These are phyloP conservation scores for Callorhinus ursinus DNA, from an alignment of 2,113 vertebrate genomes.

Conservation along the genomic window DNA sequence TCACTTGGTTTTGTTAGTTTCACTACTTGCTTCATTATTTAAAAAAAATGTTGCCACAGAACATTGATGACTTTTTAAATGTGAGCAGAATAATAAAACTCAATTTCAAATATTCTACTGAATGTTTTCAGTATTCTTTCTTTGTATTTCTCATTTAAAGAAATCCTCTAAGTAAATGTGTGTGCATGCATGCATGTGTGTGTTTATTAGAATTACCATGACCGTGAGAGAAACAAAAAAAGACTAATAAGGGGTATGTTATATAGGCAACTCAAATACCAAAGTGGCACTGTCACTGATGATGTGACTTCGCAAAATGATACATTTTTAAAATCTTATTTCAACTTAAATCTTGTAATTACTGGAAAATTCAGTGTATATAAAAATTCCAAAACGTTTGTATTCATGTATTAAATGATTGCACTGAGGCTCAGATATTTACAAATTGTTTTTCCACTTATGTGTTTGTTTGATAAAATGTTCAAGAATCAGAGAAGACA, in stretches of 20 bases:
- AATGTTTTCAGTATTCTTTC: not conserved
- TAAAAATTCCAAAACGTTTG: not conserved
- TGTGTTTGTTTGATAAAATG: not conserved
- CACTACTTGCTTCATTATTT: not conserved
- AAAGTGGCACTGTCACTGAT: not conserved
- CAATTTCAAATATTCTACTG: not conserved
- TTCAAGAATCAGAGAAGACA: not conserved
- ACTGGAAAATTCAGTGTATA: not conserved
- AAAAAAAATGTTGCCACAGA: not conserved
- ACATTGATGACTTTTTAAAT: not conserved
- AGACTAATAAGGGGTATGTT: not conserved
- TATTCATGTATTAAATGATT: not conserved
- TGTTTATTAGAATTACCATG: not conserved
- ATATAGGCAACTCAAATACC: not conserved
- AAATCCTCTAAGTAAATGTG: not conserved
- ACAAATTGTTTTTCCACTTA: not conserved
- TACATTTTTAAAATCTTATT: not conserved
- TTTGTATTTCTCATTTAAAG: not conserved
- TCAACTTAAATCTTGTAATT: not conserved
- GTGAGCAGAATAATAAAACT: not conserved
- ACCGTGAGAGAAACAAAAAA: not conserved
- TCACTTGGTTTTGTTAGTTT: constrained; percentile 13
- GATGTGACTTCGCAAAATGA: not conserved
- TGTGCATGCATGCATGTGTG: not conserved
- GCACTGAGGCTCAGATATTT: not conserved